Evolutionary conservation across 1,140 invertebrate species (phyloP).

Genomic region (Chelonus insularis): DNA sequence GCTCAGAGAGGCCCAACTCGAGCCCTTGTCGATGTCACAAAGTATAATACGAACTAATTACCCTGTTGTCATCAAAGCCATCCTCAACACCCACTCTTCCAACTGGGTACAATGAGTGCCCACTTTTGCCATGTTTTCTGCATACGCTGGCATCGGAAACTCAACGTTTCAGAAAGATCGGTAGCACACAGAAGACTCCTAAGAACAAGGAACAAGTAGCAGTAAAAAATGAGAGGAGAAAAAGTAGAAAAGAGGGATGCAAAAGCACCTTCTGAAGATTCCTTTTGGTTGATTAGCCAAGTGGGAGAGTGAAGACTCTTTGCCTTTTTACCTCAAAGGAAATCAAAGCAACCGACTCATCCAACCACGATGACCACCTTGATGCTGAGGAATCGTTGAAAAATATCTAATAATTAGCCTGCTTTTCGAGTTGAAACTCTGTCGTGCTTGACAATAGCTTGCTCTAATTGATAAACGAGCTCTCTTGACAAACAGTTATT

Average conservation of each 20-base stretch:
- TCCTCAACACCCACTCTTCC: constrained; percentile 34
- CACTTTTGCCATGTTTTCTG: constrained; percentile 46
- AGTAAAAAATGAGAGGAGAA: constrained; percentile 14
- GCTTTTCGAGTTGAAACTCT: neutral
- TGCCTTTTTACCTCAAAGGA: constrained; percentile 26
- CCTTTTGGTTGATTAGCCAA: constrained; percentile 46
- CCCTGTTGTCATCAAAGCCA: constrained; percentile 46
- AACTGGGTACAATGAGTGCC: constrained; percentile 41
- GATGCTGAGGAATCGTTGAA: neutral
- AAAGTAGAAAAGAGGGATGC: constrained; percentile 2
- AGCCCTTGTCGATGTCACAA: constrained; percentile 38
- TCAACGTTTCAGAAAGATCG: constrained; percentile 10
- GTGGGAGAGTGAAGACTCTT: constrained; percentile 23
- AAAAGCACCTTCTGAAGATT: constrained; percentile 28
- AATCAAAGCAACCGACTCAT: constrained; percentile 47
- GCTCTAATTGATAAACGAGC: too few species aligned
- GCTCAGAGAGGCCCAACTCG: neutral
- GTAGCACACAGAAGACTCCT: neutral
- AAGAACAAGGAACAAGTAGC: constrained; percentile 1
- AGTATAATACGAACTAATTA: constrained; percentile 53
- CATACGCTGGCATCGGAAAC: constrained; percentile 42
- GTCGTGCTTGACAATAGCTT: too few species aligned
- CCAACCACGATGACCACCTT: constrained; percentile 40
- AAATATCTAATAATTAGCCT: neutral
- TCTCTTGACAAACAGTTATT: too few species aligned